Base-by-base conservation (phyloP, 92 coral and sea anemone genomes). In the Epizoanthus stellaris region DNA sequence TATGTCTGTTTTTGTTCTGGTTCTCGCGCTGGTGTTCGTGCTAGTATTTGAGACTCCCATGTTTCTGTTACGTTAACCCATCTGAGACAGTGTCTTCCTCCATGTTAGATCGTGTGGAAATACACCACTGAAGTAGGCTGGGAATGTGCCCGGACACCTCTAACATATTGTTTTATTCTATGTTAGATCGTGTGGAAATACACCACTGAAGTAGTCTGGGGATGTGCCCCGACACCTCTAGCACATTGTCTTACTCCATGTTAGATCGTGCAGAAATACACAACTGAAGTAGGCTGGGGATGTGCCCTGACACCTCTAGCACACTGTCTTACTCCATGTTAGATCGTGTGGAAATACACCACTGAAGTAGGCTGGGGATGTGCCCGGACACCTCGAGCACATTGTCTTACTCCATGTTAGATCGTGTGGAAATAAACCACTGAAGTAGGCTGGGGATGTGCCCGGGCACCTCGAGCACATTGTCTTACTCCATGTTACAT, bases 271-370 rank as follows among this genome's bases (percentile, higher is more conserved):
- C 92, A 95, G 98, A 88, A 86, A 62, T 84, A 82, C 74, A 89
- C 92, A 36, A 90, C 80, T 73, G 94, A 94, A 14, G 49, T 94
- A 20, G 98, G 98, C 3, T 68, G 92, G 7, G 98, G 95, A 14
- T 94, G 98, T 54, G 92, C 95, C 6, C 82, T 75, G 61, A 85
- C 82, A 65, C 53, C 94, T 30, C 36, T 3, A 60, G 15, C 20
- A 54, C 70, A 3, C 3, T 77, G 60, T 12, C 36, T 36, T 80
- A 36, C 21, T 14, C 17, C 1, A 80, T 59, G 45, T 66, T 59
- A 94, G 98, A 95, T 94, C 7, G 90, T 94, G 76, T 94, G 98
- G 98, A 88, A 86, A 62, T 84, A 82, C 77, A 89, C 92, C 43
- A 90, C 80, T 73, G 94, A 94, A 9, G 39, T 94, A 20, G 98